A percentile compares a stretch with the other conserved stretches of the same genome.
Evolutionary conservation across 2,797 vertebrate species (phyloP).

Genomic region (Sebastes vulpes): DNA sequence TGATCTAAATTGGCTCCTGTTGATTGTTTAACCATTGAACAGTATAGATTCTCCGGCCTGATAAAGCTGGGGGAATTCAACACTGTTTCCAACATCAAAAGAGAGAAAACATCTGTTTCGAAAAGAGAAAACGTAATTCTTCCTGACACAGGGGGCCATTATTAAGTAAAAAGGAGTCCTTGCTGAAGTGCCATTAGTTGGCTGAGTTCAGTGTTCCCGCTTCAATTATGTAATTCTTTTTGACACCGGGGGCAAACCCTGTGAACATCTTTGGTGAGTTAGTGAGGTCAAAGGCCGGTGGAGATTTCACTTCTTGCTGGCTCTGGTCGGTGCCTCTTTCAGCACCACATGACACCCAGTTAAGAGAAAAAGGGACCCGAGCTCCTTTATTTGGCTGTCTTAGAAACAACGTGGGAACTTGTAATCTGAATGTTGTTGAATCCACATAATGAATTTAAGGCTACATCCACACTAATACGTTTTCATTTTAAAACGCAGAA

Average conservation of each 20-base stretch:
- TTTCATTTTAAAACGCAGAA: too few relatives aligned
- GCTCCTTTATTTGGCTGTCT: slow-evolving; percentile 9
- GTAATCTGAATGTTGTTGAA: slow-evolving; percentile 4
- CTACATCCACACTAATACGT: neutral
- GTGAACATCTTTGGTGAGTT: slow-evolving; percentile 60
- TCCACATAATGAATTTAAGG: slow-evolving; percentile 8
- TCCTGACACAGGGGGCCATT: slow-evolving; percentile 40
- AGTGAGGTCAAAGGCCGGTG: slow-evolving; percentile 45
- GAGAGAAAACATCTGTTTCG: slow-evolving; percentile 25
- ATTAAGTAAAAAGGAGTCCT: slow-evolving; percentile 40
- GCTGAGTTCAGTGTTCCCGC: slow-evolving; percentile 30
- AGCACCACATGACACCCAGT: slow-evolving; percentile 16
- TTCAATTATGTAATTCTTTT: slow-evolving; percentile 57
- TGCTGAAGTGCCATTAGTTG: slow-evolving; percentile 43
- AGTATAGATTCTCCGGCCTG: neutral
- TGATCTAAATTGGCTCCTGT: neutral
- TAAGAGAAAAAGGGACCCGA: neutral
- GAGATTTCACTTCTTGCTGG: slow-evolving; percentile 45
- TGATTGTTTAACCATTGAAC: neutral
- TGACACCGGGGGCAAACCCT: slow-evolving; percentile 37
- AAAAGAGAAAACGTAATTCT: slow-evolving; percentile 46
- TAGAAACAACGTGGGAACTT: neutral
- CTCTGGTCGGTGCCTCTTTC: slow-evolving; percentile 21
- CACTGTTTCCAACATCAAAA: slow-evolving; percentile 21
- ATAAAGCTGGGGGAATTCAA: neutral